Base-by-base conservation (phyloP, 2,888 invertebrate species). In the Machimus rusticus region DNA sequence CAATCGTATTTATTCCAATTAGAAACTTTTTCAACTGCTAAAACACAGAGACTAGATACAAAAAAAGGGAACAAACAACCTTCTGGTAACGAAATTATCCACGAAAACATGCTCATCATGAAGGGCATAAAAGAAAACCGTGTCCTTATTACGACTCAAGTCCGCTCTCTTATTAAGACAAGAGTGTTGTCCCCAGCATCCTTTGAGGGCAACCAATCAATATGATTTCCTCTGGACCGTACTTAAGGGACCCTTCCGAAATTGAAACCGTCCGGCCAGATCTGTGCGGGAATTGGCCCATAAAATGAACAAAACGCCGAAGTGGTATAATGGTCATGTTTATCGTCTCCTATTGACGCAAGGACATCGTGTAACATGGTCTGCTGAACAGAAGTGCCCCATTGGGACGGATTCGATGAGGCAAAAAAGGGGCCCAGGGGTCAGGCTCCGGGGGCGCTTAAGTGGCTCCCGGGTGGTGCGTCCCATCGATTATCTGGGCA, bases 251-350 rank as follows among this genome's bases (percentile, higher is more conserved):
- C 86, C 88, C 88, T 87, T 87, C 87, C 84, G 87, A 87, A 87
- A 87, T 84, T 87, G 87, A 87, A 87, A 84, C 84, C 87, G 82
- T 66, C 87, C 87, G 87, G 87, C 57, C 57, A 82, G 43, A 86
- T 77, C 86, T 86, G 51, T 34, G 23, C 76, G 76, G 8, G 86
- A 86, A 86, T 86, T 79, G 79, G 57, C 19, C 86, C 79, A 78
- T 79, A 79, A 86, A 86, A 86, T 37, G 77, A 57, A 79, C 57
- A 86, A 86, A 86, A 79, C 66, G 57, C 57, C 57, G 57, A 79
- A 86, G 86, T 86, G 89, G 86, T 89, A 88, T 89, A 89, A 89
- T 89, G 89, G 89, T 89, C 89, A 89, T 89, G 89, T 89, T 89
- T 89, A 89, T 89, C 89, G 89, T 86, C 55, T 79, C 86, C 77